Conservation (phyloP, 1,140 invertebrate genomes). For the Solenopsis invicta region DNA sequence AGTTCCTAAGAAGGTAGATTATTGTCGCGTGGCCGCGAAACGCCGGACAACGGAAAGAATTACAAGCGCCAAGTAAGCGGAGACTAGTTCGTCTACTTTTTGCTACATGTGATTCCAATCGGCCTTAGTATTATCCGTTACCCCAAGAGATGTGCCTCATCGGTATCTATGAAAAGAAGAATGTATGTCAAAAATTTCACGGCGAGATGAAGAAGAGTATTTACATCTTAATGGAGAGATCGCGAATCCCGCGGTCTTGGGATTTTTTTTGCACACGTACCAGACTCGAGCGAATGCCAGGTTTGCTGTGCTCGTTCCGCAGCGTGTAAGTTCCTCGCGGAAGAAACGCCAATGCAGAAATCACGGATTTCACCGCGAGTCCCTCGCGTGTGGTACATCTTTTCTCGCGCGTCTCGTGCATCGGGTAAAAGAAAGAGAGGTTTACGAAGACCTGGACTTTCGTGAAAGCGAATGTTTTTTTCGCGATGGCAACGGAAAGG, state of each 20-base stretch:
- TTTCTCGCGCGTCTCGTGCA: neutral
- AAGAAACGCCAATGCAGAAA: conserved; percentile 17
- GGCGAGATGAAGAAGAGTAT: neutral
- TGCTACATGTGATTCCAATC: conserved; percentile 7
- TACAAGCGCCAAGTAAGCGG: neutral
- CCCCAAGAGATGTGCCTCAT: neutral
- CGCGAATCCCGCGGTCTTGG: neutral
- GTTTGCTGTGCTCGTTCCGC: neutral
- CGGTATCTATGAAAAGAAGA: neutral
- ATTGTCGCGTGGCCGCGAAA: neutral
- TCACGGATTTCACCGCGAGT: conserved; percentile 42
- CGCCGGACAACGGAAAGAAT: neutral
- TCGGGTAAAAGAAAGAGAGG: conserved; percentile 63
- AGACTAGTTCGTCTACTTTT: conserved; percentile 31
- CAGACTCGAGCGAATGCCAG: conserved; percentile 4
- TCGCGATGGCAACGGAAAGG: conserved; percentile 26
- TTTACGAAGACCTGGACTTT: conserved; percentile 66
- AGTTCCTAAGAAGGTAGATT: conserved; percentile 5
- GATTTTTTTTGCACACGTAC: neutral
- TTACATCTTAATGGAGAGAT: conserved; percentile 13
- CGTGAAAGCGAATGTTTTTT: conserved; percentile 79
- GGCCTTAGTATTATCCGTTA: neutral
- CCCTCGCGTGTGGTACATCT: conserved; percentile 6
- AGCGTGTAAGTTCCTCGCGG: conserved; percentile 26
- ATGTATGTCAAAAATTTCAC: conserved; percentile 20